These are phyloP conservation scores for Micropoecilia bifurca DNA, from an alignment of 2,797 vertebrate species.

Conservation along the genomic window DNA sequence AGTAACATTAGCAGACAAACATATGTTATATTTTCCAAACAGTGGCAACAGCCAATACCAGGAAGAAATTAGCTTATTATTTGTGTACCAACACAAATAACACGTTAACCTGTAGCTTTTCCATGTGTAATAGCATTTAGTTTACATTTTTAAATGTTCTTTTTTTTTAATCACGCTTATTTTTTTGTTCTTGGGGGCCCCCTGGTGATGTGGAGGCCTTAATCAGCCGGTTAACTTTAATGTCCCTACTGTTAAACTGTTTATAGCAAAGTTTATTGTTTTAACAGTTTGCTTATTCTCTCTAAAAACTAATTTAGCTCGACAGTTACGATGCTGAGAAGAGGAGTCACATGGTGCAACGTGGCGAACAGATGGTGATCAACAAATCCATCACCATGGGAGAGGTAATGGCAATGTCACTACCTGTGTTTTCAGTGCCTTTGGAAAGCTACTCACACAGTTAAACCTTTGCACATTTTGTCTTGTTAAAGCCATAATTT, in stretches of 20 bases:
- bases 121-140: no score
- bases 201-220: no score
- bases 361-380: conserved; percentile 77
- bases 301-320: conserved; percentile 71
- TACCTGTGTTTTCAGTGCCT: not conserved
- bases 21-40: no score
- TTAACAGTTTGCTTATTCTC: not conserved
- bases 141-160: no score
- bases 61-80: no score
- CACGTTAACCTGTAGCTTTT: no score
- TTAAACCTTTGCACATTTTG: not conserved
- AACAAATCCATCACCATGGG: conserved; percentile 78
- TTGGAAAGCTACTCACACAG: not conserved
- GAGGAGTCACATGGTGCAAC: conserved; percentile 79
- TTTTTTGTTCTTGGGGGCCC: no score
- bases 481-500: not conserved
- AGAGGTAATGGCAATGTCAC: conserved; percentile 79
- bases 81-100: no score
- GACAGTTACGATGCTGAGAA: conserved; percentile 77
- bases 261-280: not conserved
- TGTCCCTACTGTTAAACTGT: not conserved
- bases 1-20: no score
- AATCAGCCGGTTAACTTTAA: no score
- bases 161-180: no score
- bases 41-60: no score